Evolutionary conservation across 1,140 invertebrate species (phyloP).

Genomic region (Trichonephila clavipes): DNA sequence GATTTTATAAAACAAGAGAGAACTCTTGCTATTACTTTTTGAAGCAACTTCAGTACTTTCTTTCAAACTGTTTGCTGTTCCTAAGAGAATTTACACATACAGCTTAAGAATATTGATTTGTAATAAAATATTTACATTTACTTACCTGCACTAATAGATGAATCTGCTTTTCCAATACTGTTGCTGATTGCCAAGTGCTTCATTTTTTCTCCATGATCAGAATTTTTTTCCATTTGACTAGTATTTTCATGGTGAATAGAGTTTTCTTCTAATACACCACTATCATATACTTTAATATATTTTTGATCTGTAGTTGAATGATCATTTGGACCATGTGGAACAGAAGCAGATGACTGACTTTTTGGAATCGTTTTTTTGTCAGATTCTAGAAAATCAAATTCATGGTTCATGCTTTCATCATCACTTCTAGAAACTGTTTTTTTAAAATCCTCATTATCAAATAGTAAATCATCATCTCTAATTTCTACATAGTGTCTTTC

Average conservation of each 20-base stretch:
- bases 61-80: too few relatives aligned
- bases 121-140: background rate
- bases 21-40: too few relatives aligned
- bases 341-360: background rate
- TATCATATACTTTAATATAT: background rate
- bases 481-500: conserved; percentile 19
- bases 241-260: background rate
- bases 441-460: background rate
- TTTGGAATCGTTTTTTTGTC: conserved; percentile 12
- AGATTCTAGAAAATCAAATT: conserved; percentile 67
- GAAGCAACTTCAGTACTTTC: too few relatives aligned
- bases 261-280: background rate
- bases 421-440: conserved; percentile 33
- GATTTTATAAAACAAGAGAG: too few relatives aligned
- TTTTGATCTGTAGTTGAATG: background rate
- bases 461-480: background rate
- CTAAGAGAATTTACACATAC: too few relatives aligned
- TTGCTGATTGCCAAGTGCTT: background rate
- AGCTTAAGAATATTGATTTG: background rate
- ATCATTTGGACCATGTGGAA: background rate
- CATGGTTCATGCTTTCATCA: conserved; percentile 59
- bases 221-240: background rate
- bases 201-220: background rate
- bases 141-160: background rate
- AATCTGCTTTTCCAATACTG: background rate